Evolutionary conservation across 2,797 vertebrate species (phyloP), one percentile per base, ranked within the genome.

Genomic region (Novumbra hubbsi): DNA sequence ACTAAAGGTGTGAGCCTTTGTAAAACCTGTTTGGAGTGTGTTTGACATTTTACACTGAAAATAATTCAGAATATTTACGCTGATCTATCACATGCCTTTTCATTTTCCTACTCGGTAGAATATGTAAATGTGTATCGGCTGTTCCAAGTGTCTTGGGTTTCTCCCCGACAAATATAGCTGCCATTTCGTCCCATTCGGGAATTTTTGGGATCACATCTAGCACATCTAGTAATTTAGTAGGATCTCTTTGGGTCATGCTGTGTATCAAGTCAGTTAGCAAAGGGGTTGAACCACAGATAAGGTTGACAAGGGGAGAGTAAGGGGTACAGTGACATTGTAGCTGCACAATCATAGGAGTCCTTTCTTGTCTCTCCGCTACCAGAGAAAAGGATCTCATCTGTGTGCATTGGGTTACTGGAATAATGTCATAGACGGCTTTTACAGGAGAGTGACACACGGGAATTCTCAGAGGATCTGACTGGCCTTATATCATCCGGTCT

Each of bases 281-380:
- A 84, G 85, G 83, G 85, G 79, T 85, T 85, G 87, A 78, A 68
- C 79, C 81, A 88, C 84, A 82, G 60, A 82, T 76, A 87, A 34
- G 76, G 74, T 81, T 83, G 76, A 78, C 73, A 79, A 60, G 72
- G 68, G 64, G 64, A 71, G 73, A 73, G 28, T 21, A 49, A 38
- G 30, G 72, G 70, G 55, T 60, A 62, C 49, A 73, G n/a, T 21
- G 3, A 24, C 2, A 9, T 57, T 8, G n/a, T 57, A 57, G 69
- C 28, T 38, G 68, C 73, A 77, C 55, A 34, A 64, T 6, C 21
- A 24, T 69, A 15, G 2, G 50, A 21, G 28, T 41, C 71, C 17
- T n/a, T n/a, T 65, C 52, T 30, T 50, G 72, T 74, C 70, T 75
- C 14, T 17, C 72, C 48, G 50, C 71, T 69, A 72, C 62, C 28